Conservation (phyloP, 2,797 vertebrate genomes). For the Labeo calbasu region DNA sequence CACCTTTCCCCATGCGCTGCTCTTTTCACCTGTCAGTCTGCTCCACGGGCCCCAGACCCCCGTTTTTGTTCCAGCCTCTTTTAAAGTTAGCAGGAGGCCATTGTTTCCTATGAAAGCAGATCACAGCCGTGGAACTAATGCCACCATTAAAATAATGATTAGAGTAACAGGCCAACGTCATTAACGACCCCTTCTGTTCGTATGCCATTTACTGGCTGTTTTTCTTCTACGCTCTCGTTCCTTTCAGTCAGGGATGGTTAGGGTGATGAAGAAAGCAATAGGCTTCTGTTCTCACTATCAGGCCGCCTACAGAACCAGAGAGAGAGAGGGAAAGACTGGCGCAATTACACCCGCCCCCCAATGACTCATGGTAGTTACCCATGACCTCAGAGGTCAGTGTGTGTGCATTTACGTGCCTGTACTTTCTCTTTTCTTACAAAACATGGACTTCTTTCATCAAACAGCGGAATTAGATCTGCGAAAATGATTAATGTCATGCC, state of each 20-base stretch:
- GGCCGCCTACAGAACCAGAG: constrained; percentile 1
- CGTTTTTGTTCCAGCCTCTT: constrained; percentile 26
- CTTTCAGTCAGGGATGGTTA: constrained; percentile 66
- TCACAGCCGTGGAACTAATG: constrained; percentile 80
- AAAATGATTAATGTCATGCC: not conserved
- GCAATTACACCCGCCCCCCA: constrained; percentile 26
- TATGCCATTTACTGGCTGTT: constrained; percentile 46
- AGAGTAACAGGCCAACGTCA: constrained; percentile 73
- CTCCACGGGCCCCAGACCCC: not conserved
- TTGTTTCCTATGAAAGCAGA: constrained; percentile 68
- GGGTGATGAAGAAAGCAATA: constrained; percentile 54
- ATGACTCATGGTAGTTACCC: constrained; percentile 26
- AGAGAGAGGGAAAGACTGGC: not conserved
- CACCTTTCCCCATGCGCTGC: constrained; percentile 10
- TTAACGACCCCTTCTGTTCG: constrained; percentile 55
- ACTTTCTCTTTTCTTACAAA: constrained; percentile 10
- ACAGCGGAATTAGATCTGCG: not conserved
- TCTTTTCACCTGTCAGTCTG: constrained; percentile 46
- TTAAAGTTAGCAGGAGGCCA: constrained; percentile 43
- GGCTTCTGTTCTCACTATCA: constrained; percentile 65
- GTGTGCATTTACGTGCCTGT: constrained; percentile 7
- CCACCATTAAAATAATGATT: constrained; percentile 81
- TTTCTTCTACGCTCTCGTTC: constrained; percentile 56
- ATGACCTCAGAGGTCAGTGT: constrained; percentile 15
- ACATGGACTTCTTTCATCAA: not conserved